These are phyloP conservation scores for Tinamus major DNA, from an alignment of 2,797 vertebrate genomes.

Conservation along the genomic window DNA sequence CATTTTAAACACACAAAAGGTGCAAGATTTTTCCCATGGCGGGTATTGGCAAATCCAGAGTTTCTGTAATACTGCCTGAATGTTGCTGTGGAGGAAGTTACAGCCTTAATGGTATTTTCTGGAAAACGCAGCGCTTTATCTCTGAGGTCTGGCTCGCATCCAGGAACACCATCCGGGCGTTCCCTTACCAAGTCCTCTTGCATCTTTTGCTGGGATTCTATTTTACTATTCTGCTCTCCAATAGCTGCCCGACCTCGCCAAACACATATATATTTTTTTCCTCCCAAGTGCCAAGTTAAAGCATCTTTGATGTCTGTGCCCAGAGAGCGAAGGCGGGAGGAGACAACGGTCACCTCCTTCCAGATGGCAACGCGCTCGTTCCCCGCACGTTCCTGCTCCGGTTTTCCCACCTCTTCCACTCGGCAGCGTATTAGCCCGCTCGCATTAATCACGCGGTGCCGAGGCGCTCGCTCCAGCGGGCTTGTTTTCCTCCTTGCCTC, in stretches of 20 bases:
- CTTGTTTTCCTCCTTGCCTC: not conserved
- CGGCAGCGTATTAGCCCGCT: not conserved
- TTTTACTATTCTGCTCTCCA: not conserved
- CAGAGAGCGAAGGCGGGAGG: not conserved
- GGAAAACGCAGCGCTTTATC: not conserved
- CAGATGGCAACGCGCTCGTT: slow-evolving; percentile 46
- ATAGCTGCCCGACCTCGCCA: not conserved
- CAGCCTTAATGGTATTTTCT: not conserved
- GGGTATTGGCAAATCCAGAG: not conserved
- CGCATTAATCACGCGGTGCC: not conserved
- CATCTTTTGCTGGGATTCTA: not conserved
- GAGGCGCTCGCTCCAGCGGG: not conserved
- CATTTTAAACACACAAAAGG: not conserved
- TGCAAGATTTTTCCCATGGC: not conserved
- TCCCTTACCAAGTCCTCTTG: not conserved
- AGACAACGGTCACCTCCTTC: not conserved
- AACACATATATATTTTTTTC: not conserved
- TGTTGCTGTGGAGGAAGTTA: not conserved
- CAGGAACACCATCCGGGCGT: slow-evolving; percentile 4
- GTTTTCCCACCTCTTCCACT: not conserved
- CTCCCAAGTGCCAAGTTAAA: slow-evolving; percentile 4
- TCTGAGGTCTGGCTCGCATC: slow-evolving; percentile 41
- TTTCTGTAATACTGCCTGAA: not conserved
- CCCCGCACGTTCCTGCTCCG: not conserved
- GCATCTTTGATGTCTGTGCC: not conserved